Evolutionary conservation across 2,113 vertebrate genomes (phyloP).

Genomic region (Ailurus styani): DNA sequence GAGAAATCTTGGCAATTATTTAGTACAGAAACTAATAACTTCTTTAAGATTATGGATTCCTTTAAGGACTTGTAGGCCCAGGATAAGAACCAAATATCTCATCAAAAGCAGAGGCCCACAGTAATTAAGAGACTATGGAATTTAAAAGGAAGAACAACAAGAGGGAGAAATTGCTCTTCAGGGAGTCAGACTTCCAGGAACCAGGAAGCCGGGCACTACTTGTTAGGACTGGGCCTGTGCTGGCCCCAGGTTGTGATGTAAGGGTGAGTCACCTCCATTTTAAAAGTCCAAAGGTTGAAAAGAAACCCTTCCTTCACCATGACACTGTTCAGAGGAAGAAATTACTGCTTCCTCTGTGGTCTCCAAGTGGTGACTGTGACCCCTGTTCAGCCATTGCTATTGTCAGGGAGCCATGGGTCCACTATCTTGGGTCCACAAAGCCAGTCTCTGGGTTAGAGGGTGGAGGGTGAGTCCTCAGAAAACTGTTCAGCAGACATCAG

Average conservation of each 20-base stretch:
- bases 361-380: background rate
- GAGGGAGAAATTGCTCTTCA: background rate
- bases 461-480: background rate
- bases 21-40: background rate
- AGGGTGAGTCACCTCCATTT: background rate
- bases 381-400: background rate
- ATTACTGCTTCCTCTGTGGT: background rate
- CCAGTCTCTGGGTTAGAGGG: background rate
- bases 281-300: background rate
- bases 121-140: background rate
- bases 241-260: background rate
- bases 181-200: background rate
- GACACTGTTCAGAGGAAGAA: background rate
- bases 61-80: background rate
- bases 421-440: background rate
- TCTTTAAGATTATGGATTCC: background rate
- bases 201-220: background rate
- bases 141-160: background rate
- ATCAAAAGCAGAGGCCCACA: background rate
- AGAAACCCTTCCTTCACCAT: background rate
- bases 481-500: background rate
- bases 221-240: accelerated
- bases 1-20: background rate
- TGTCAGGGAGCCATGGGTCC: background rate
- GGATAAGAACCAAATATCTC: background rate